These are phyloP conservation scores for Myotis planiceps DNA, from an alignment of 2,797 vertebrate species.

Conservation along the genomic window DNA sequence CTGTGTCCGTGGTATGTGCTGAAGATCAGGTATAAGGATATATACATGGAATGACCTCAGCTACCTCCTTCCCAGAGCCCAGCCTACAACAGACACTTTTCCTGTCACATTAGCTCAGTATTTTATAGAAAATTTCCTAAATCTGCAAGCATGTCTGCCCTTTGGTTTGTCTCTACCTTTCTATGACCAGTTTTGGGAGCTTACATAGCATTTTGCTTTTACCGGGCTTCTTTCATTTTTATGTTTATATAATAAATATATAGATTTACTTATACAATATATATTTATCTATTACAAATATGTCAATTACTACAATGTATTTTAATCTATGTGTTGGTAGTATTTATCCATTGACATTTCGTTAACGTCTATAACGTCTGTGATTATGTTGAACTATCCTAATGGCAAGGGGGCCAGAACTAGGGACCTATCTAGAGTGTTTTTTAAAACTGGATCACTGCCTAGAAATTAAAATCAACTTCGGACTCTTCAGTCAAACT, in stretches of 20 bases:
- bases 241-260: not conserved
- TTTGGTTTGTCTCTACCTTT: constrained; percentile 54
- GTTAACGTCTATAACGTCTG: constrained; percentile 29
- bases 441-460: constrained; percentile 54
- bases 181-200: not conserved
- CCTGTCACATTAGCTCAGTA: constrained; percentile 2
- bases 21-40: constrained; percentile 28
- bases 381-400: not conserved
- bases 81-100: not conserved
- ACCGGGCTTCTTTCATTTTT: not conserved
- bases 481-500: not conserved
- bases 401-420: not conserved
- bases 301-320: not conserved
- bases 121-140: constrained; percentile 64
- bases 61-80: not conserved
- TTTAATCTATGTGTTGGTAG: not conserved
- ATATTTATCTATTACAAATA: not conserved
- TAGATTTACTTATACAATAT: not conserved
- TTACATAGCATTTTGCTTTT: constrained; percentile 8
- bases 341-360: not conserved
- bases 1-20: constrained; percentile 47
- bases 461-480: constrained; percentile 46
- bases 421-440: not conserved
- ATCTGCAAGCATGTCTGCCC: constrained; percentile 16
- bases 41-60: not conserved